Percentiles rank a stretch among this genome's conserved stretches.
These are phyloP conservation scores for Trisateles emortualis DNA, from an alignment of 2,888 invertebrate genomes.

Conservation along the genomic window DNA sequence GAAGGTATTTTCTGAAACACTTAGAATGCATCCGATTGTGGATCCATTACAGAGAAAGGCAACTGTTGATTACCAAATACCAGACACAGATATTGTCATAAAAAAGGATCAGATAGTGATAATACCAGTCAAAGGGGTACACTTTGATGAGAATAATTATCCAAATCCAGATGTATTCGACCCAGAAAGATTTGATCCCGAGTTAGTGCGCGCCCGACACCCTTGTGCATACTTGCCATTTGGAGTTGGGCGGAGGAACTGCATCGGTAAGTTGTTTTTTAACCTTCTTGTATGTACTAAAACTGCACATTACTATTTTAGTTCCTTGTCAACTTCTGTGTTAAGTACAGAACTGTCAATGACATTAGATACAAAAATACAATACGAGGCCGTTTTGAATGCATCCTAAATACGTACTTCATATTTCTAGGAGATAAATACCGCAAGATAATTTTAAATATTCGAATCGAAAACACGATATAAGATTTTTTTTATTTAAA, in stretches of 20 bases:
- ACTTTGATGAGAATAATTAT: conserved; percentile 71
- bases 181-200: conserved; percentile 73
- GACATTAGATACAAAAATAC: too few relatives aligned
- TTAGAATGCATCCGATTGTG: conserved; percentile 75
- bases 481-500: too few relatives aligned
- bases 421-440: too few relatives aligned
- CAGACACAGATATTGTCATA: conserved; percentile 61
- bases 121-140: conserved; percentile 64
- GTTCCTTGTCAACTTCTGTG: too few relatives aligned
- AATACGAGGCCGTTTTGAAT: too few relatives aligned
- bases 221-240: conserved; percentile 70
- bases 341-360: not conserved
- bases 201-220: conserved; percentile 57
- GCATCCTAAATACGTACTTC: too few relatives aligned
- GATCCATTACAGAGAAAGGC: conserved; percentile 66
- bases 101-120: conserved; percentile 61
- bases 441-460: too few relatives aligned
- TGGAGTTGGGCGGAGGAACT: conserved; percentile 73
- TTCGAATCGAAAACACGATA: too few relatives aligned
- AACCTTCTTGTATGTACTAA: too few relatives aligned
- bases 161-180: conserved; percentile 74
- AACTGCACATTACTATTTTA: too few relatives aligned
- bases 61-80: conserved; percentile 59
- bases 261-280: conserved; percentile 67
- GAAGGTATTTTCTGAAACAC: conserved; percentile 65